Percentiles rank a stretch among this genome's conserved stretches.
Conservation (phyloP, 2,888 invertebrate species). For the Plutella xylostella region DNA sequence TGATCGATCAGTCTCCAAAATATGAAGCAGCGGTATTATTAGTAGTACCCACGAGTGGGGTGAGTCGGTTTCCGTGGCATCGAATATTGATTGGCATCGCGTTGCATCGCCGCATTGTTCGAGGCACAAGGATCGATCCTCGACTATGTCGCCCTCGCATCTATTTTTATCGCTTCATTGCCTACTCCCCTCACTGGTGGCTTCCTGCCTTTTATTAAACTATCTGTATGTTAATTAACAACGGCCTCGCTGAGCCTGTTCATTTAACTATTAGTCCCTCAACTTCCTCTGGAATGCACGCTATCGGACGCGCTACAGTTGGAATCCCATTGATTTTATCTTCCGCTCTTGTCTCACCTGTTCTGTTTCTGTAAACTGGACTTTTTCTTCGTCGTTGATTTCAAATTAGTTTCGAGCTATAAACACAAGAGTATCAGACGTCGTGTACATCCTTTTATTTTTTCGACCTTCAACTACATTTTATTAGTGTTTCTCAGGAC, state of each 20-base stretch:
- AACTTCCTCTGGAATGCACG: constrained; percentile 36
- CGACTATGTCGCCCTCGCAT: constrained; percentile 54
- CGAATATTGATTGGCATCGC: constrained; percentile 52
- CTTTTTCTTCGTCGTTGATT: too few species aligned
- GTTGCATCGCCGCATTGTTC: constrained; percentile 51
- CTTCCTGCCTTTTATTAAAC: constrained; percentile 69
- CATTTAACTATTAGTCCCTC: constrained; percentile 50
- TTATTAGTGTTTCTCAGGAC: constrained; percentile 57
- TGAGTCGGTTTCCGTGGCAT: neutral
- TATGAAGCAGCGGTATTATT: too few species aligned
- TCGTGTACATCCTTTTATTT: constrained; percentile 43
- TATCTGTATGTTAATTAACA: constrained; percentile 69
- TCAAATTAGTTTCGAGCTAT: too few species aligned
- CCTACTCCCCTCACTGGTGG: constrained; percentile 62
- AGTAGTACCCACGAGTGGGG: too few species aligned
- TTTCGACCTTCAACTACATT: constrained; percentile 58
- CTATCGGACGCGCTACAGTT: constrained; percentile 33
- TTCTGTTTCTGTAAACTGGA: too few species aligned
- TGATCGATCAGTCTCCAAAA: too few species aligned
- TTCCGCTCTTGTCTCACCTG: too few species aligned
- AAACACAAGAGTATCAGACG: constrained; percentile 27
- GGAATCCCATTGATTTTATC: neutral
- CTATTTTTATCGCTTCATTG: constrained; percentile 71
- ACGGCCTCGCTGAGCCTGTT: constrained; percentile 55
- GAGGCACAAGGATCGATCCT: constrained; percentile 53